Conservation (phyloP, 2,113 vertebrate genomes). For the Asarcornis scutulata region DNA sequence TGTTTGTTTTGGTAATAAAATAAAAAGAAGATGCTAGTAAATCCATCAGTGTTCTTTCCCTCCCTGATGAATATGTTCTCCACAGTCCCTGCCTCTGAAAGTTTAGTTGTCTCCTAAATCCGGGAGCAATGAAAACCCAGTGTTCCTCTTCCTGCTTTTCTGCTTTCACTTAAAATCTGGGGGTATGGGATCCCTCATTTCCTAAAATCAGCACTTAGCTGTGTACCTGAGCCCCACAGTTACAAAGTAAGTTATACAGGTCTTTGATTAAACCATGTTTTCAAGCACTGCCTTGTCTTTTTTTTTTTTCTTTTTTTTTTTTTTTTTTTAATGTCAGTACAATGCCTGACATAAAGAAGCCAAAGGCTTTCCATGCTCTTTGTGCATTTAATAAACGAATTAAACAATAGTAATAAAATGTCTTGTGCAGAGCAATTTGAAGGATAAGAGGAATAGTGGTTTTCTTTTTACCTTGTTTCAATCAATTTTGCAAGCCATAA, state of each 20-base stretch:
- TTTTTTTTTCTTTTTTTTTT: too few relatives aligned
- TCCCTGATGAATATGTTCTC: slow-evolving; percentile 30
- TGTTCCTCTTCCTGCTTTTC: background rate
- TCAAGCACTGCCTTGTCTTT: background rate
- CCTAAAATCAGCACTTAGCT: background rate
- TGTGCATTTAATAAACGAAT: background rate
- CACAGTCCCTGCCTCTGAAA: background rate
- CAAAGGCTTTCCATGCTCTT: background rate
- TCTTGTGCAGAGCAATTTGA: background rate
- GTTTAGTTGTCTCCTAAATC: background rate
- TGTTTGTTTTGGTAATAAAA: slow-evolving; percentile 64
- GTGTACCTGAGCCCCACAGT: background rate
- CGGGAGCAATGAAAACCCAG: background rate
- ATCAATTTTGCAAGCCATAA: background rate
- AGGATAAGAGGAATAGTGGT: background rate
- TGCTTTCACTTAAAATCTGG: background rate
- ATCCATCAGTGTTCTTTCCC: slow-evolving; percentile 8
- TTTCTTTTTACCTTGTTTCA: background rate
- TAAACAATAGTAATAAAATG: background rate
- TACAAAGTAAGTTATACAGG: background rate
- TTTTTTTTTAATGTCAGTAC: background rate
- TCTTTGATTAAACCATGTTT: background rate
- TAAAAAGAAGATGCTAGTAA: slow-evolving; percentile 30
- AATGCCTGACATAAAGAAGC: background rate
- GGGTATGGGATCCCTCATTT: background rate